phyloP scores from a whole-genome alignment of 2,797 vertebrate species.

The Eulemur albifrons region DNA sequence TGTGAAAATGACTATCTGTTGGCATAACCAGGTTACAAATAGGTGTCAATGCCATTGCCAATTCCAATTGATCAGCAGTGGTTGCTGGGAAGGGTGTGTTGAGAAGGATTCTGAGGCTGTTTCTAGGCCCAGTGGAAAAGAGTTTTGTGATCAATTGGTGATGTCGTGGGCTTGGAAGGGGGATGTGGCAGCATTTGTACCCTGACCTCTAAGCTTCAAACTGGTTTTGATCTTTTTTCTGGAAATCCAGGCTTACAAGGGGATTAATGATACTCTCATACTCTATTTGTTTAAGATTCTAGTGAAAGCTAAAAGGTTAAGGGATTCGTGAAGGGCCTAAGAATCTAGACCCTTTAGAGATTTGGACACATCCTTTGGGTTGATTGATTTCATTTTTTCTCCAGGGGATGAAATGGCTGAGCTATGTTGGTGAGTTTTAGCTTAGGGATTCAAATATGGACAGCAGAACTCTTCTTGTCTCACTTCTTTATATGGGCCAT shows the following conservation, averaged over 20 bases:
- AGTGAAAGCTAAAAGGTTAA: slow-evolving; percentile 13
- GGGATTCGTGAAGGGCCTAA: neutral
- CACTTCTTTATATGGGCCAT: neutral
- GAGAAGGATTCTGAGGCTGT: neutral
- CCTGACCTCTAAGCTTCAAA: neutral
- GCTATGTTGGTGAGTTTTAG: neutral
- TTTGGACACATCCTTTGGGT: neutral
- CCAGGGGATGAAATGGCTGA: neutral
- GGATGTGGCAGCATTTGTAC: neutral
- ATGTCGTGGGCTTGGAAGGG: neutral
- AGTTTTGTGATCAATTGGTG: neutral
- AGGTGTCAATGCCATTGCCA: neutral
- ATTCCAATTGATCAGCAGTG: neutral
- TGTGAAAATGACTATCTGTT: neutral
- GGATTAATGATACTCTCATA: neutral
- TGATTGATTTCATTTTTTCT: neutral
- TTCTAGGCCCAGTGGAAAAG: neutral
- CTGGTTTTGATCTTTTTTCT: neutral
- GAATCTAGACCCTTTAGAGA: neutral
- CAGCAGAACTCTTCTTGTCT: neutral
- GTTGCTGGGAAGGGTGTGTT: neutral
- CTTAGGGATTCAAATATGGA: neutral
- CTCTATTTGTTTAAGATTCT: neutral
- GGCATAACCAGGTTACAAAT: neutral
- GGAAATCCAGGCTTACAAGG: neutral